These are phyloP conservation scores for Phymorhynchus buccinoides DNA, from an alignment of 1,140 invertebrate species.

Conservation along the genomic window DNA sequence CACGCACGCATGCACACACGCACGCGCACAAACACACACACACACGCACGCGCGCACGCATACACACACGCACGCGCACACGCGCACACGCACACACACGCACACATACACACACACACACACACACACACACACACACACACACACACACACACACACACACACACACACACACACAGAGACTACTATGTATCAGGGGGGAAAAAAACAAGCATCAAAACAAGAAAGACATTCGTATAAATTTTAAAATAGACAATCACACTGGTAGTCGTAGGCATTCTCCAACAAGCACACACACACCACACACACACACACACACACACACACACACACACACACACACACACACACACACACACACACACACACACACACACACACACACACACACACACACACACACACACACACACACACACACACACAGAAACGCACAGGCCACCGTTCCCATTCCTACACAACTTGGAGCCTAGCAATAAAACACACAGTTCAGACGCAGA, in stretches of 20 bases:
- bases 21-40: background rate
- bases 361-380: background rate
- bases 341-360: background rate
- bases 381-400: background rate
- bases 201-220: too few relatives aligned
- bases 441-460: too few relatives aligned
- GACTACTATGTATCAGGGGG: too few relatives aligned
- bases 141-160: conserved; percentile 6
- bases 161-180: background rate
- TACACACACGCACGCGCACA: background rate
- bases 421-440: background rate
- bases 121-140: conserved; percentile 6
- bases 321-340: background rate
- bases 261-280: too few relatives aligned
- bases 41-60: background rate
- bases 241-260: too few relatives aligned
- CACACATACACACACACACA: conserved; percentile 1
- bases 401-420: background rate
- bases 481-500: too few relatives aligned
- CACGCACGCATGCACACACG: background rate
- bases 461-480: too few relatives aligned
- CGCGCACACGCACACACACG: background rate
- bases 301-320: background rate
- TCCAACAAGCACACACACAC: background rate
- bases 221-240: too few relatives aligned